Conservation (phyloP, 2,113 vertebrate species). For the Mirza zaza region DNA sequence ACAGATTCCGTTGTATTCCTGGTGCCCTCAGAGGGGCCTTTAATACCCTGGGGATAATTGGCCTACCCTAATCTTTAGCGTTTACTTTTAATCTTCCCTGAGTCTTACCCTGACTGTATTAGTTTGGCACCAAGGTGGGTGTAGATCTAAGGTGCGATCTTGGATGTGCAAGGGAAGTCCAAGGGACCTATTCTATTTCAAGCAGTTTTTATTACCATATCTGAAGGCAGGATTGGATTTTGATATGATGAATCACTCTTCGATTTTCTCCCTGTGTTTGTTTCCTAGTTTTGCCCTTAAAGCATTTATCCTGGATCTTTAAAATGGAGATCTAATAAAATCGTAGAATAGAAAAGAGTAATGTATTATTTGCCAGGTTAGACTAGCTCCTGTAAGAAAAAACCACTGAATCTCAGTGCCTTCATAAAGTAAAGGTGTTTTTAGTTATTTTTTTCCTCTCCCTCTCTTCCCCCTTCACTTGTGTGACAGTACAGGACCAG, state of each 20-base stretch:
- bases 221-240: not conserved
- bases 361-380: not conserved
- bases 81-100: not conserved
- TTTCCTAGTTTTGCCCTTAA: not conserved
- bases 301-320: not conserved
- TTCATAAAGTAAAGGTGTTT: not conserved
- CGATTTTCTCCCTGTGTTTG: not conserved
- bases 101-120: not conserved
- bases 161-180: not conserved
- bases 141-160: not conserved
- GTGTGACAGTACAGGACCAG: rapidly evolving
- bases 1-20: not conserved
- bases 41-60: not conserved
- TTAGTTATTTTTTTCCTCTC: too few species aligned
- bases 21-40: not conserved
- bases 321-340: not conserved
- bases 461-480: not conserved
- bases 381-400: not conserved
- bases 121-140: not conserved
- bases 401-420: not conserved
- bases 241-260: not conserved
- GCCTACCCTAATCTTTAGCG: not conserved
- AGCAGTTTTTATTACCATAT: not conserved
- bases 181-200: not conserved
- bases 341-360: not conserved